Conservation (phyloP, 2,113 vertebrate species). For the Hippopotamus amphibius region DNA sequence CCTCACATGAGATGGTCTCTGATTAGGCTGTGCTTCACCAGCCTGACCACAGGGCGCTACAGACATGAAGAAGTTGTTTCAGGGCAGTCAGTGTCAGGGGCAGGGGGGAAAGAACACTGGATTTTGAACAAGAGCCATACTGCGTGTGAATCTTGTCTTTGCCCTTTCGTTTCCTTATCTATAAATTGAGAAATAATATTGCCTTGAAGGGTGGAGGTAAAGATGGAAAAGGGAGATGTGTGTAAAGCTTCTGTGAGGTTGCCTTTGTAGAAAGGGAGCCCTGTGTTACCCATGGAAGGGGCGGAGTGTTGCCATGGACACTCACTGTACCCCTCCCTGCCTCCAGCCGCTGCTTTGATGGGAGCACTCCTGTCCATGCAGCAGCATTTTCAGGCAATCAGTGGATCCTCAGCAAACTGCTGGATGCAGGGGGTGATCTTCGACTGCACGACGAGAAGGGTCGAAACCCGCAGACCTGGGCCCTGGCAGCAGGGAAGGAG, state of each 20-base stretch:
- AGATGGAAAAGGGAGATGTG: background rate
- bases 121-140: background rate
- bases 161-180: slow-evolving; percentile 22
- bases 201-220: background rate
- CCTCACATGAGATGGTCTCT: background rate
- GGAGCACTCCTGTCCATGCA: slow-evolving; percentile 92
- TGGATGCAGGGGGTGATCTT: slow-evolving; percentile 93
- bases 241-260: background rate
- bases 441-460: slow-evolving; percentile 89
- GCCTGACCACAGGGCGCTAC: background rate
- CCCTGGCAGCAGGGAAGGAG: slow-evolving; percentile 87
- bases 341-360: slow-evolving; percentile 90
- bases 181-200: background rate
- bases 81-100: background rate
- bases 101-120: background rate
- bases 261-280: background rate
- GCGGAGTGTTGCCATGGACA: background rate
- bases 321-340: background rate
- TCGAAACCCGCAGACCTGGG: slow-evolving; percentile 88
- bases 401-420: slow-evolving; percentile 88
- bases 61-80: background rate
- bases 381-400: slow-evolving; percentile 92
- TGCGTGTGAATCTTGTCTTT: background rate
- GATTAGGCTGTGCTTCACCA: background rate
- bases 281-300: background rate